These are phyloP conservation scores for Leptinotarsa lineolata DNA, from an alignment of 1,140 invertebrate genomes.

Conservation along the genomic window DNA sequence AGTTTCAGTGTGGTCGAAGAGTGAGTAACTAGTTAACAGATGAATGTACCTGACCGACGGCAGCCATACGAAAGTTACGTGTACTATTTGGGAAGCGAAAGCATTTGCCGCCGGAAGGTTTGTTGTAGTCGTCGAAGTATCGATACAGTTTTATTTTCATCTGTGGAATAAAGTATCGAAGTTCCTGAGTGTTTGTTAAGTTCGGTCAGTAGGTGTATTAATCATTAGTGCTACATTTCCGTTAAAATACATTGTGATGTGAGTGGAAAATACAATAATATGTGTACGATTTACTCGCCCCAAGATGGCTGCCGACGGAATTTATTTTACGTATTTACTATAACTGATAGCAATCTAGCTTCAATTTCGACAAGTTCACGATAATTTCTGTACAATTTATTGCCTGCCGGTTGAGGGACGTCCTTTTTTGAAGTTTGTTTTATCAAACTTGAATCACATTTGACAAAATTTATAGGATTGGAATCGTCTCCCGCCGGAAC, in stretches of 20 bases:
- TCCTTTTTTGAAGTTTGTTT: too few species aligned
- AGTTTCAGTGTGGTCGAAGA: background rate
- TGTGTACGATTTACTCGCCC: conserved; percentile 41
- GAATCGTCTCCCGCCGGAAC: conserved; percentile 10
- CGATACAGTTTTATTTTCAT: background rate
- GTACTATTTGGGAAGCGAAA: conserved; percentile 17
- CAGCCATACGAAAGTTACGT: conserved; percentile 14
- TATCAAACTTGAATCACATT: background rate
- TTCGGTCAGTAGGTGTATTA: conserved; percentile 11
- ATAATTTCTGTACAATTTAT: conserved; percentile 22
- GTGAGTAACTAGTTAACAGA: background rate
- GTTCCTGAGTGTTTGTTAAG: background rate
- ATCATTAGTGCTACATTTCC: conserved; percentile 12
- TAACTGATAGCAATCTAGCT: conserved; percentile 19
- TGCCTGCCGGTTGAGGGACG: too few species aligned
- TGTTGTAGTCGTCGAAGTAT: conserved; percentile 23
- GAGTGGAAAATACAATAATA: conserved; percentile 23
- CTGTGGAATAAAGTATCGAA: background rate
- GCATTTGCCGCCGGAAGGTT: conserved; percentile 24
- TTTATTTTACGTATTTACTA: conserved; percentile 35
- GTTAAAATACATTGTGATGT: conserved; percentile 7
- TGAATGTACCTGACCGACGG: background rate
- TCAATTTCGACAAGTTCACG: conserved; percentile 5
- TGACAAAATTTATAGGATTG: background rate
- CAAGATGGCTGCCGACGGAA: conserved; percentile 56